These are phyloP conservation scores for Drosophila malerkotliana DNA, from an alignment of 1,140 invertebrate genomes.

Conservation along the genomic window DNA sequence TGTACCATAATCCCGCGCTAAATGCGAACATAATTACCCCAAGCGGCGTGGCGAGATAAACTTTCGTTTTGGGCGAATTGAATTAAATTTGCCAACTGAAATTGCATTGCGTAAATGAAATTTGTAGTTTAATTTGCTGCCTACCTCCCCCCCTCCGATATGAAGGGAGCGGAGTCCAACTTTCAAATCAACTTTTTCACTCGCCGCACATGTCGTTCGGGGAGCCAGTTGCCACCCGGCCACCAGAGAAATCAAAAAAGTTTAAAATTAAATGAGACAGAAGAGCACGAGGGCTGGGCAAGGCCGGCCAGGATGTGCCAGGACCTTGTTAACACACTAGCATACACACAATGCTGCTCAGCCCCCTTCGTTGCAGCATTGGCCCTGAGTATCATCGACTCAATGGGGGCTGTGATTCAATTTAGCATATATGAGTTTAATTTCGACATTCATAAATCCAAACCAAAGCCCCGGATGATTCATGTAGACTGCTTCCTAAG, in stretches of 20 bases:
- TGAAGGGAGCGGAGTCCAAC: conserved; percentile 33
- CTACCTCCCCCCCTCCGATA: conserved; percentile 3
- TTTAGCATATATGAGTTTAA: conserved; percentile 66
- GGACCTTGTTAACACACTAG: conserved; percentile 23
- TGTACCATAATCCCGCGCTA: conserved; percentile 49
- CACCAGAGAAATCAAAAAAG: conserved; percentile 77
- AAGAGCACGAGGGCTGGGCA: conserved; percentile 16
- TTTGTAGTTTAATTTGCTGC: conserved; percentile 70
- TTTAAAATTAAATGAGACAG: conserved; percentile 69
- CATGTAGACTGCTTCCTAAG: conserved; percentile 27
- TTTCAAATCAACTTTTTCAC: conserved; percentile 69
- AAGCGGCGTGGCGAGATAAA: conserved; percentile 36
- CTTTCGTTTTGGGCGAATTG: conserved; percentile 50
- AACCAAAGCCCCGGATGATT: conserved; percentile 43
- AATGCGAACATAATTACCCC: conserved; percentile 68
- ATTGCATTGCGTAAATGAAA: conserved; percentile 71
- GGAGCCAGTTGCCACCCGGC: conserved; percentile 21
- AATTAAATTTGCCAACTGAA: conserved; percentile 69
- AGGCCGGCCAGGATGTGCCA: conserved; percentile 16
- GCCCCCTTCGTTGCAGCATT: conserved; percentile 10
- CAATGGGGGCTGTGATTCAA: conserved; percentile 51
- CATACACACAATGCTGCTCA: not conserved
- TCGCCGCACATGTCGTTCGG: conserved; percentile 48
- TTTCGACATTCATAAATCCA: conserved; percentile 55
- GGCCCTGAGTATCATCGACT: conserved; percentile 51